Evolutionary conservation across 1,140 invertebrate species (phyloP).

Genomic region (Drosophila willistoni): DNA sequence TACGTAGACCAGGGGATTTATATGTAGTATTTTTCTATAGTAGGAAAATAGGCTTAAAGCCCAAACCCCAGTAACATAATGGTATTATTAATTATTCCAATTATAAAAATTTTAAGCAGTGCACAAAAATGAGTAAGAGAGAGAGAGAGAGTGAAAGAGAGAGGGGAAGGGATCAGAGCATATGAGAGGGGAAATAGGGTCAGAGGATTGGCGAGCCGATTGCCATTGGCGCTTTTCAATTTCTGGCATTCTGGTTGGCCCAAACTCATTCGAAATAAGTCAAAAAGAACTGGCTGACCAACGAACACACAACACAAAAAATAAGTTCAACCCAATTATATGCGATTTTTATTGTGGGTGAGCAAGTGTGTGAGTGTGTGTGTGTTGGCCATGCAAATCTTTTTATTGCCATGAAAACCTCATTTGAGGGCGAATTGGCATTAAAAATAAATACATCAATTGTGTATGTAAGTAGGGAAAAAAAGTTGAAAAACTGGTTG

Average conservation of each 20-base stretch:
- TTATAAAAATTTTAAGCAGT: slow-evolving; percentile 81
- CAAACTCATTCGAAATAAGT: slow-evolving; percentile 37
- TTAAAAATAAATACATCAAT: slow-evolving; percentile 77
- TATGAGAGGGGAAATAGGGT: slow-evolving; percentile 15
- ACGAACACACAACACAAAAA: no score
- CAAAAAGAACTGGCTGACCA: no score
- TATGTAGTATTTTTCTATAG: no score
- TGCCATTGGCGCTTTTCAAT: slow-evolving; percentile 54
- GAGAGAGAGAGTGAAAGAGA: no score
- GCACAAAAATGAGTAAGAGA: slow-evolving; percentile 30
- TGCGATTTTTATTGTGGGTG: no score
- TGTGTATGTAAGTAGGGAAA: slow-evolving; percentile 17
- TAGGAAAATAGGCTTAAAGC: no score
- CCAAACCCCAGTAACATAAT: no score
- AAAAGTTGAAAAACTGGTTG: slow-evolving; percentile 33
- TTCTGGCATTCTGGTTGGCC: slow-evolving; percentile 11
- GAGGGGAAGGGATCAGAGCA: slow-evolving; percentile 47
- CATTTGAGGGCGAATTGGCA: slow-evolving; percentile 63
- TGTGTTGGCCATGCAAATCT: slow-evolving; percentile 63
- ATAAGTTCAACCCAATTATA: no score
- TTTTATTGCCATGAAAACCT: slow-evolving; percentile 79
- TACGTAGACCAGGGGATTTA: no score
- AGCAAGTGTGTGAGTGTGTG: slow-evolving; percentile 44
- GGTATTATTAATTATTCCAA: no score
- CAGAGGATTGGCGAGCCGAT: slow-evolving; percentile 18